Base-by-base conservation (phyloP, 1,140 invertebrate species). In the Epicauta chinensis region DNA sequence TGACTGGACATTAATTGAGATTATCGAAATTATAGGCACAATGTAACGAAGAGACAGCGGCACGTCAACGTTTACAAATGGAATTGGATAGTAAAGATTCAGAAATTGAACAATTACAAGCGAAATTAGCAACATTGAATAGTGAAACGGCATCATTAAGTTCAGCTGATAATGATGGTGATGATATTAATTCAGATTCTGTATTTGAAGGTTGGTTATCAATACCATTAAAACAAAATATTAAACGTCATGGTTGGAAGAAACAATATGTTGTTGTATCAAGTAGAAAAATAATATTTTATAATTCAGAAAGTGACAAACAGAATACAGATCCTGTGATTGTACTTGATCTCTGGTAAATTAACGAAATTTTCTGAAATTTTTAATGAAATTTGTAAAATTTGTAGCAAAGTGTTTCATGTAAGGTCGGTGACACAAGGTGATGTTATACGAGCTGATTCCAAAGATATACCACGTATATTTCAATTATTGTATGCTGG, bases 391-490 rank as follows among this genome's bases (percentile, higher is more conserved):
- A n/a, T 45, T 60, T 35, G 11, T 23, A 5, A 5, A 6, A 52
- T 65, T 78, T 78, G 5, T 75, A 94, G 93, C 72, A 98, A 98
- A 85, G 86, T 99, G 63, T 98, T 97, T 77, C 96, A 98, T 76
- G 96, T 98, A 51, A 83, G 96, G 61, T 89, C 93, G 52, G 96
- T 98, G 42, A 98, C 95, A 46, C 95, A 98, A 76, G 94, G 94
- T 64, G 96, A 99, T 81, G 94, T 98, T 55, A 96, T 97, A 69
- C 82, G 95, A 71, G 96, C 93, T 46, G 93, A 97, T 80, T 91
- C 92, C 71, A 95, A 95, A 85, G 94, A 98, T 81, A 96, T 98
- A 75, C 96, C 96, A 64, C 86, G 93, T 72, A 98, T 99, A 77
- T 98, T 98, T 77, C 95, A 98, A 79, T 77, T 96, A 64, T 73